A percentile compares a stretch with the other conserved stretches of the same genome.
Evolutionary conservation across 1,140 invertebrate species (phyloP).

Genomic region (Caerostris extrusa): DNA sequence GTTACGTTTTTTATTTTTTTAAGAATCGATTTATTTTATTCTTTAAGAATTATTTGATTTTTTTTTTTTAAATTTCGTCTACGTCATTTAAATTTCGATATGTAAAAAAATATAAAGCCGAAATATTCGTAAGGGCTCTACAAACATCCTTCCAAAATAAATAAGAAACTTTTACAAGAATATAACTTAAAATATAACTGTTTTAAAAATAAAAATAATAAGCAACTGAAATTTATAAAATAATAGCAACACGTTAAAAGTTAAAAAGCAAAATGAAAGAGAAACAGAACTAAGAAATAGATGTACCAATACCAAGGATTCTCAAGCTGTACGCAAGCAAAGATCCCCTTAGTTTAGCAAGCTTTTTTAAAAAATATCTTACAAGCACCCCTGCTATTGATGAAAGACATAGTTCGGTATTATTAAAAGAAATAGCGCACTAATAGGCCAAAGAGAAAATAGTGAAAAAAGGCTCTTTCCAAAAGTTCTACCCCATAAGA

Average conservation of each 20-base stretch:
- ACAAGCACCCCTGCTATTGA: not conserved
- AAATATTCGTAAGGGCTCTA: constrained; percentile 17
- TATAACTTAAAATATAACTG: not conserved
- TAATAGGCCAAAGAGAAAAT: not conserved
- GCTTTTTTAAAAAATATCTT: not conserved
- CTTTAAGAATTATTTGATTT: no score
- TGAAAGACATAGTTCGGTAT: not conserved
- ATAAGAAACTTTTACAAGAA: not conserved
- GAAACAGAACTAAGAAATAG: no score
- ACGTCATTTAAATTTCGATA: no score
- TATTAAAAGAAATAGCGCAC: not conserved
- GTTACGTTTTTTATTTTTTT: no score
- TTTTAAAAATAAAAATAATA: constrained; percentile 1
- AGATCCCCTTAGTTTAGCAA: not conserved
- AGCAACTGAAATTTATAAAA: not conserved
- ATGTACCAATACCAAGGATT: no score
- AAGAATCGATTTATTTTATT: no score
- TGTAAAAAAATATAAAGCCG: no score
- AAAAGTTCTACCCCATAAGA: no score
- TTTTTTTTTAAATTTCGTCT: no score
- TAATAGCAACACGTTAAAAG: not conserved
- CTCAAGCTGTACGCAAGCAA: not conserved
- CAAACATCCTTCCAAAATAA: not conserved
- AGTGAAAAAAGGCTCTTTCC: not conserved
- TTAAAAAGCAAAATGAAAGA: not conserved